Evolutionary conservation across 2,888 invertebrate genomes (phyloP).

Genomic region (Pterostichus madidus): DNA sequence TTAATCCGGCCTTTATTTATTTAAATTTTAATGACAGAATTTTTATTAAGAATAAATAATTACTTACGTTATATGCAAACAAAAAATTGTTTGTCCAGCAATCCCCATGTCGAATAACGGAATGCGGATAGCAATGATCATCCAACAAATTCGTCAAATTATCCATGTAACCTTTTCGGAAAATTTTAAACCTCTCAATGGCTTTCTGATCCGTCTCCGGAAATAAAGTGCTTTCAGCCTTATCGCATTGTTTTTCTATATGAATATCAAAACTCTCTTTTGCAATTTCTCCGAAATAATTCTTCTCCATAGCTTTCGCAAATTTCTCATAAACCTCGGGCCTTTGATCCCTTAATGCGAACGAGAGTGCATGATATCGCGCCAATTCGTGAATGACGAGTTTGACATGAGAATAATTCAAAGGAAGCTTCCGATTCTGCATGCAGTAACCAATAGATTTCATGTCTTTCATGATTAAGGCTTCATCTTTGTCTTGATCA

Average conservation of each 20-base stretch:
- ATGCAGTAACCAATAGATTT: conserved; percentile 69
- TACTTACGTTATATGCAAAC: conserved; percentile 70
- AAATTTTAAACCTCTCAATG: conserved; percentile 67
- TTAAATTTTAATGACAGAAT: too few species aligned
- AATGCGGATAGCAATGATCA: conserved; percentile 68
- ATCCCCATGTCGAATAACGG: conserved; percentile 72
- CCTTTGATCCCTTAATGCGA: conserved; percentile 71
- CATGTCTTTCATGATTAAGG: conserved; percentile 71
- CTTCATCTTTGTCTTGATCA: conserved; percentile 69
- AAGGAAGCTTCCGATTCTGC: conserved; percentile 69
- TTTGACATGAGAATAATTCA: conserved; percentile 71
- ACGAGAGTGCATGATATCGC: conserved; percentile 72
- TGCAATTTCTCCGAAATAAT: conserved; percentile 67
- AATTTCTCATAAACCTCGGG: conserved; percentile 70
- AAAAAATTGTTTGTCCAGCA: conserved; percentile 71
- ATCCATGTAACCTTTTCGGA: conserved; percentile 54
- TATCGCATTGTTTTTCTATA: conserved; percentile 30
- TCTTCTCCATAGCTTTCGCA: conserved; percentile 67
- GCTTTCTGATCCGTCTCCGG: conserved; percentile 64
- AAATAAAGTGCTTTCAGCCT: conserved; percentile 66
- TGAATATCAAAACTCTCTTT: background rate
- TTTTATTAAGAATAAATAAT: too few species aligned
- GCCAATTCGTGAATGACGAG: conserved; percentile 72
- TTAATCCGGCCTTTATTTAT: too few species aligned
- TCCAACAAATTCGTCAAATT: conserved; percentile 59